phyloP scores from a whole-genome alignment of 2,113 vertebrate genomes.

The Ginglymostoma cirratum region DNA sequence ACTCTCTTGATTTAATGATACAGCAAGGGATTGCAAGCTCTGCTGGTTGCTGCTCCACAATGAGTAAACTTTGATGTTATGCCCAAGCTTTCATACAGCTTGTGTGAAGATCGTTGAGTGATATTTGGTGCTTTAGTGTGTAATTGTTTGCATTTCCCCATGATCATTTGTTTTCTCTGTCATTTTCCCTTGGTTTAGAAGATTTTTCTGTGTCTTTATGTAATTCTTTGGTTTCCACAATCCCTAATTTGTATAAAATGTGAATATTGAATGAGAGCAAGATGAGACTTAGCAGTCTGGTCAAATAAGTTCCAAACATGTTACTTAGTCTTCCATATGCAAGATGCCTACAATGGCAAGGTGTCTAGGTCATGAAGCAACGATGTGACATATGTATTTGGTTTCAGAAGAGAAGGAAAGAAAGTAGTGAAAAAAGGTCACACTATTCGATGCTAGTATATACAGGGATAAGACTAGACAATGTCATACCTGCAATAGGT shows the following conservation, averaged over 20 bases:
- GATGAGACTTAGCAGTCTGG: background rate
- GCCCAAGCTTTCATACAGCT: background rate
- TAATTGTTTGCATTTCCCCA: background rate
- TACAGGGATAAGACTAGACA: background rate
- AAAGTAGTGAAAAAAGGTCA: background rate
- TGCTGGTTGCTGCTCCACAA: background rate
- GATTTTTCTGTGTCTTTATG: background rate
- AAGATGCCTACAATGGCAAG: background rate
- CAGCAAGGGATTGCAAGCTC: background rate
- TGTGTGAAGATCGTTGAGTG: background rate
- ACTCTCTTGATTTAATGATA: background rate
- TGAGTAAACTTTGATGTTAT: background rate
- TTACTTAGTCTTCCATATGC: background rate
- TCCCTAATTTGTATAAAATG: background rate
- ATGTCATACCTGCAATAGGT: slow-evolving; percentile 72
- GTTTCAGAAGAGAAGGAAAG: background rate
- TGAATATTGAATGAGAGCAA: background rate
- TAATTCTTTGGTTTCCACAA: background rate
- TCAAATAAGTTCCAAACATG: background rate
- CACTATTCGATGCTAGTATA: background rate
- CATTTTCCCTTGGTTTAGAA: background rate
- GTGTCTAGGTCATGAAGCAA: background rate
- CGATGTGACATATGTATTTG: background rate
- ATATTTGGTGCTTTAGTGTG: background rate
- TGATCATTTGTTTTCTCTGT: background rate